Conservation (phyloP, 2,888 invertebrate species). For the Maniola hyperantus region DNA sequence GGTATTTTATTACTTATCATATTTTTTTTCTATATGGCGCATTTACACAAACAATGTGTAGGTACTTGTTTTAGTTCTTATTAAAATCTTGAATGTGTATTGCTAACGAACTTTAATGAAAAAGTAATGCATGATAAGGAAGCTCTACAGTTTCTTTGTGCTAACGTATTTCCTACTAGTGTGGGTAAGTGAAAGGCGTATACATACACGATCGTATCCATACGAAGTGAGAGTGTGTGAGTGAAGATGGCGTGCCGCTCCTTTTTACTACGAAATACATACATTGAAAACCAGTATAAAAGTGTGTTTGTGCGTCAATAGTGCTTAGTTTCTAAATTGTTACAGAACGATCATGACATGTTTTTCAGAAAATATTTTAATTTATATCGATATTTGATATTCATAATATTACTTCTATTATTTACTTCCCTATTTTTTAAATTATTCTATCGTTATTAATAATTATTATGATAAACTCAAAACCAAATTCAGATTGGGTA, state of each 20-base stretch:
- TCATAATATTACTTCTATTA: background rate
- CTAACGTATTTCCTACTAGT: conserved; percentile 38
- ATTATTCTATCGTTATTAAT: too few relatives aligned
- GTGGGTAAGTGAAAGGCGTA: conserved; percentile 73
- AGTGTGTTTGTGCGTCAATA: conserved; percentile 52
- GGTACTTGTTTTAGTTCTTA: too few relatives aligned
- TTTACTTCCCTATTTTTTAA: background rate
- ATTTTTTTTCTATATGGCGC: too few relatives aligned
- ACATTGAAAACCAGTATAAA: conserved; percentile 73
- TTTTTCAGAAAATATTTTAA: conserved; percentile 26
- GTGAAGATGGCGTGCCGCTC: conserved; percentile 64
- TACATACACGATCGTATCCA: conserved; percentile 59
- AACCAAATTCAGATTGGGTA: too few relatives aligned
- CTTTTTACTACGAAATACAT: conserved; percentile 58
- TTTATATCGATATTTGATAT: background rate
- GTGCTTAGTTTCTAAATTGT: conserved; percentile 66
- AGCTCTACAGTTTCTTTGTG: conserved; percentile 52
- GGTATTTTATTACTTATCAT: too few relatives aligned
- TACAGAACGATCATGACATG: conserved; percentile 47
- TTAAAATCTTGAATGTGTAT: background rate
- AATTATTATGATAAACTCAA: too few relatives aligned
- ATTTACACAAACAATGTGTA: too few relatives aligned
- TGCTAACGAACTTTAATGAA: background rate
- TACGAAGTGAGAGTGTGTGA: conserved; percentile 50
- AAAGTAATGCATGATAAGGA: conserved; percentile 19